Evolutionary conservation across 2,888 invertebrate species (phyloP), one percentile per base, ranked within the genome.

Genomic region (Drosophila aldrichi): DNA sequence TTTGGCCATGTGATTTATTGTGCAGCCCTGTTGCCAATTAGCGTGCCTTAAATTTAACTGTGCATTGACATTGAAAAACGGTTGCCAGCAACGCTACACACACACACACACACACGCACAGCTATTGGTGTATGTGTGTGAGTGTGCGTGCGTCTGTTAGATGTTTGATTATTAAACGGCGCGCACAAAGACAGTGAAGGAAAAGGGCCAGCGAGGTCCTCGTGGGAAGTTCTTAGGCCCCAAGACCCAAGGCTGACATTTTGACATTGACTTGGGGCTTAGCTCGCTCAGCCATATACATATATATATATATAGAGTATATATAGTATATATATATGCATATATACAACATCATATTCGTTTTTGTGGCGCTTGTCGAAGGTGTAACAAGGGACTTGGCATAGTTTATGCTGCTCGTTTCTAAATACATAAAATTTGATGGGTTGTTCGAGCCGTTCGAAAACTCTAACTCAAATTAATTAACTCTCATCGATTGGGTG

Each of bases 401-500:
- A 22, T 49, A 36, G 41, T 25, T 54, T 36, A 52, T 46, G 44
- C 49, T 49, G 32, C 49, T 49, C 54, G 18, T 61, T 68, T 49
- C 25, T 34, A 56, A 75, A 79, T 67, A 64, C 79, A 77, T 74
- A 76, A 74, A 79, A 81, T 48, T 72, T 76, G 68, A 73, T 79
- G 71, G 70, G 48, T 38, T 32, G 41, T 44, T 52, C 25, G 57
- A 34, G 41, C 38, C 20, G 40, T 18, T n/a, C 43, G 57, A 64
- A 55, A 65, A 62, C 70, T 54, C 71, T 64, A 83, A 76, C 73
- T 72, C 65, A 79, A 87, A 81, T 87, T 83, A 86, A 86, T 86
- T 83, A 87, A 83, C 68, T 81, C 80, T 67, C 82, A 87, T 86
- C 83, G 86, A 85, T 86, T 86, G 67, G 74, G 55, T 62, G 65